Base-by-base conservation (phyloP, 2,888 invertebrate genomes). In the Sphecodes monilicornis region DNA sequence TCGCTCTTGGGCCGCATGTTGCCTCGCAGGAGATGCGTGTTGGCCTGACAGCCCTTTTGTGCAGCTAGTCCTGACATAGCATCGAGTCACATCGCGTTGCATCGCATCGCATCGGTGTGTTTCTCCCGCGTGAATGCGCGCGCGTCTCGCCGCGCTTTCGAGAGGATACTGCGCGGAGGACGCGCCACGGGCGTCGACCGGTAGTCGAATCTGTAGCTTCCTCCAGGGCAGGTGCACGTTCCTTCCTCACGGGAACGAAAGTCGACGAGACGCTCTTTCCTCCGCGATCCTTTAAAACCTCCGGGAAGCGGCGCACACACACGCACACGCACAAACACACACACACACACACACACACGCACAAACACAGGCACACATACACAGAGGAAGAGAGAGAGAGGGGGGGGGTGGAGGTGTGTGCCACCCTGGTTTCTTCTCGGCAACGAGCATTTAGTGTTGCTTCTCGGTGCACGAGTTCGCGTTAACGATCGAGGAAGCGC, bases 161-260 rank as follows among this genome's bases (percentile, higher is more conserved):
- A 74, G 80, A 78, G 84, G 86, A 76, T 81, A 81, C 50, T 82
- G 84, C 86, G 87, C 79, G 81, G 76, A 54, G 54, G 54, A 54
- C 54, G 54, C 54, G 57, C 89, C 88, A 91, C 94, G 94, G 94
- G 94, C 94, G 94, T 94, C 94, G 93, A 93, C 94, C 93, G 93
- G 90, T 91, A 93, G 93, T 93, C 91, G 93, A 91, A 93, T 91
- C 91, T 91, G 91, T 91, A 90, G 90, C 91, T 91, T 91, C 90
- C 91, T 86, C 89, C 91, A 84, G 90, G 54, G 89, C 89, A 91
- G 89, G 90, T 91, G 85, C 88, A 77, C 57, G 64, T 71, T 39
- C 76, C 69, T 60, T 60, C 60, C 60, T 60, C 29, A 4, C 60
- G 29, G 29, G 60, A 60, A 29, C 60, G 60, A 57, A 60, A 60